These are phyloP conservation scores for Crambe crambe DNA, from an alignment of 37 sponge, comb jelly and placozoan species.

Conservation along the genomic window DNA sequence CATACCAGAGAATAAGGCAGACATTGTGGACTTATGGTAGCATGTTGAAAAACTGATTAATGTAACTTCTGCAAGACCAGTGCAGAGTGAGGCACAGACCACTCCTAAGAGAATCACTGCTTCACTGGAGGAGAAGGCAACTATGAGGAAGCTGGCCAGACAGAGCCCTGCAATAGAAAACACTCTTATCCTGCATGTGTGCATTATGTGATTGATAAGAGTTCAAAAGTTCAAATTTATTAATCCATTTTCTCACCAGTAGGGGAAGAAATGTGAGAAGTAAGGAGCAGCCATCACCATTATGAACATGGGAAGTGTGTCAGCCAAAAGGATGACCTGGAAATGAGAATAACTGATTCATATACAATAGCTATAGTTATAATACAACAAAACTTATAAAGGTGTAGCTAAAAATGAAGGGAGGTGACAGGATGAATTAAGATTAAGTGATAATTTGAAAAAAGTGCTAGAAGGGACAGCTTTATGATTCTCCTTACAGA, in stretches of 20 bases:
- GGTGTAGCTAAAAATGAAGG: too few relatives aligned
- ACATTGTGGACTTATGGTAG: slow-evolving; percentile 69
- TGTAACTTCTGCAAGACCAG: slow-evolving; percentile 86
- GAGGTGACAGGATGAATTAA: too few relatives aligned
- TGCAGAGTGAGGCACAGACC: slow-evolving; percentile 73
- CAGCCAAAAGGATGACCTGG: slow-evolving; percentile 82
- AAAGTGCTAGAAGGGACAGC: too few relatives aligned
- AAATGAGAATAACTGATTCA: not conserved
- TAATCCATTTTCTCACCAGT: slow-evolving; percentile 74
- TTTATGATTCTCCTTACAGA: slow-evolving; percentile 11
- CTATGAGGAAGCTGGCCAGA: slow-evolving; percentile 44
- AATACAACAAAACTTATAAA: too few relatives aligned
- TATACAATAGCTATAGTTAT: too few relatives aligned
- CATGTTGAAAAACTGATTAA: slow-evolving; percentile 77
- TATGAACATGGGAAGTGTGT: slow-evolving; percentile 76
- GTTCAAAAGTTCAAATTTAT: too few relatives aligned
- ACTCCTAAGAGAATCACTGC: slow-evolving; percentile 81
- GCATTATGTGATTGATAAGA: too few relatives aligned
- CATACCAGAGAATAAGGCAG: slow-evolving; percentile 76
- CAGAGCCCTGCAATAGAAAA: slow-evolving; percentile 9
- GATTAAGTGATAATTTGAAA: too few relatives aligned
- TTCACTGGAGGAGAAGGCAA: slow-evolving; percentile 41
- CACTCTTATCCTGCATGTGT: slow-evolving; percentile 56
- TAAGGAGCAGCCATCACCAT: slow-evolving; percentile 63
- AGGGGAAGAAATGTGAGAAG: slow-evolving; percentile 69